Evolutionary conservation across 2,888 invertebrate genomes (phyloP).

Genomic region (Bruchidius siliquastri): DNA sequence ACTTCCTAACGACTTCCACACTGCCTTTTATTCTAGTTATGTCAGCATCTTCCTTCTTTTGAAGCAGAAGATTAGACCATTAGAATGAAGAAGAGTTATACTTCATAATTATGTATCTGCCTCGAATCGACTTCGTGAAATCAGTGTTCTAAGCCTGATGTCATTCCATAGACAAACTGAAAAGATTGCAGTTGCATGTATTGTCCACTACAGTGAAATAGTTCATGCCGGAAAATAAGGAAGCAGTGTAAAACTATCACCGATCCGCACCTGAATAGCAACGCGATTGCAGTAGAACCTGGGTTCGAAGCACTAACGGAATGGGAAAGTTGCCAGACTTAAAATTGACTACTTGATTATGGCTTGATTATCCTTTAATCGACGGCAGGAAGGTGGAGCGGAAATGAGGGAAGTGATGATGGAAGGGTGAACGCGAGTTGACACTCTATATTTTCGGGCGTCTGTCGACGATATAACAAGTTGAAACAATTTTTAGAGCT

Average conservation of each 20-base stretch:
- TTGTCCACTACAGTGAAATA: too few relatives aligned
- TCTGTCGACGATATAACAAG: neutral
- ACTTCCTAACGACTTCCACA: too few relatives aligned
- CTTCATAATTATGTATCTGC: too few relatives aligned
- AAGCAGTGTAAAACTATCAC: neutral
- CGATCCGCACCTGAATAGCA: neutral
- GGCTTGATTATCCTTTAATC: constrained; percentile 2
- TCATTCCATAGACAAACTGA: too few relatives aligned
- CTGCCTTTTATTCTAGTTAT: too few relatives aligned
- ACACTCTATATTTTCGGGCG: neutral
- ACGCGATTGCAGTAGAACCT: neutral
- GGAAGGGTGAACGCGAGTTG: neutral
- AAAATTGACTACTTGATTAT: constrained; percentile 7
- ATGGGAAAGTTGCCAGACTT: constrained; percentile 6
- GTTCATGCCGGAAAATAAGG: neutral
- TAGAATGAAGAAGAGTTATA: too few relatives aligned
- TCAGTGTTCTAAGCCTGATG: too few relatives aligned
- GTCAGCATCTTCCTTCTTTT: too few relatives aligned
- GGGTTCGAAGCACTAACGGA: neutral
- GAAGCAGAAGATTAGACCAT: too few relatives aligned
- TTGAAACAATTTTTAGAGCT: neutral
- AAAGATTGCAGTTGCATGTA: too few relatives aligned
- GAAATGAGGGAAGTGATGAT: neutral
- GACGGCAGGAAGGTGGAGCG: neutral
- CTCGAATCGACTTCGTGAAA: too few relatives aligned